These are phyloP conservation scores for Mus caroli DNA, from an alignment of 2,797 vertebrate genomes.

Conservation along the genomic window DNA sequence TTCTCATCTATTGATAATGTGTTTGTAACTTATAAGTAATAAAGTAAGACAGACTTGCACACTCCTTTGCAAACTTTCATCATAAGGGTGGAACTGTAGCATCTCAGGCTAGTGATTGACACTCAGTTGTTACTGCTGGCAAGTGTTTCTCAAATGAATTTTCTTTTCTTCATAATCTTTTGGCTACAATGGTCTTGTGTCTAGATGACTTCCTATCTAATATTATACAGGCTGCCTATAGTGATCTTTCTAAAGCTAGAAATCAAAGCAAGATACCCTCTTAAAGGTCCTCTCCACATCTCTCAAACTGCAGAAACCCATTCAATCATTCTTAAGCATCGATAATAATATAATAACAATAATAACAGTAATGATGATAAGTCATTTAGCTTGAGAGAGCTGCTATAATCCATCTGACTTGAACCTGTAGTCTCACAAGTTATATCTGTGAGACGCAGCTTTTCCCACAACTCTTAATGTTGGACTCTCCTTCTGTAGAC, in stretches of 20 bases:
- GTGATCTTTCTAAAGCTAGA: conserved; percentile 41
- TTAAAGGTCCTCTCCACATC: not conserved
- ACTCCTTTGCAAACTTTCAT: not conserved
- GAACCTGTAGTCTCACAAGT: not conserved
- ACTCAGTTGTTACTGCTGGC: not conserved
- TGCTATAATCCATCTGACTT: not conserved
- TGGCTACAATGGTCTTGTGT: not conserved
- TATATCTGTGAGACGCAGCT: not conserved
- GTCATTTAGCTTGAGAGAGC: not conserved
- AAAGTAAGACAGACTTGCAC: not conserved
- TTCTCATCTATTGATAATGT: not conserved
- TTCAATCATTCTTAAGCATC: not conserved
- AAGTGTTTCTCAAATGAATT: conserved; percentile 37
- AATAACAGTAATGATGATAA: not conserved
- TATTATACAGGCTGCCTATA: not conserved
- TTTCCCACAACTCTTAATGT: not conserved
- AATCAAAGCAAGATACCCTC: not conserved
- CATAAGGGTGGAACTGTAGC: not conserved
- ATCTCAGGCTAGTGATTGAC: not conserved
- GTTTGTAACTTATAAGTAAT: not conserved
- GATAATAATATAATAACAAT: not conserved
- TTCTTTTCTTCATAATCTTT: conserved; percentile 8
- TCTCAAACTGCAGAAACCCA: conserved; percentile 16
- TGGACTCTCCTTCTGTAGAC: not conserved
- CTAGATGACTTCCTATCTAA: not conserved